A percentile compares a stretch with the other conserved stretches of the same genome.
Conservation (phyloP, 1,140 invertebrate species). For the Lethrus apterus region DNA sequence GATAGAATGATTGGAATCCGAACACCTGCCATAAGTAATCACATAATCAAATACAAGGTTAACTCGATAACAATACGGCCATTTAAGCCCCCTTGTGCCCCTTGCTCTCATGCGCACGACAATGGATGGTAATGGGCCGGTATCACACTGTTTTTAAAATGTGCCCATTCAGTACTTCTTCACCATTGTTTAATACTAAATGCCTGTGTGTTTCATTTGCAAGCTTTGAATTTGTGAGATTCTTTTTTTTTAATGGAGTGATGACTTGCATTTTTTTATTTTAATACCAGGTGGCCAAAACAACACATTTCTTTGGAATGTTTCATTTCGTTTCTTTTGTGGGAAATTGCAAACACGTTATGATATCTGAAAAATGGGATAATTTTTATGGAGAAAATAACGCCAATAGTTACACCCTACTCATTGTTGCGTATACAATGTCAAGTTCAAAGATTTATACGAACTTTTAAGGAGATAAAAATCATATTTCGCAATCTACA, state of each 20-base stretch:
- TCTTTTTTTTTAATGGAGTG: conserved; percentile 1
- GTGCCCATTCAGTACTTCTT: conserved; percentile 31
- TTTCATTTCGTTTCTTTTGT: no score
- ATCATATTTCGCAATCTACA: no score
- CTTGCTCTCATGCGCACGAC: conserved; percentile 21
- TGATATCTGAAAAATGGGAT: no score
- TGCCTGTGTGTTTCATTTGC: background rate
- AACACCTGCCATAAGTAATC: conserved; percentile 33
- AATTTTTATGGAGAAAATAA: no score
- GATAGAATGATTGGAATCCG: conserved; percentile 18
- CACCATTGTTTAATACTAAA: conserved; percentile 19
- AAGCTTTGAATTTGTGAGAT: background rate
- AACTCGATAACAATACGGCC: conserved; percentile 35
- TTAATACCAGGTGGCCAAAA: background rate
- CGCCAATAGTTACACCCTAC: no score
- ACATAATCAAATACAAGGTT: conserved; percentile 33
- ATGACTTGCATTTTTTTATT: conserved; percentile 1
- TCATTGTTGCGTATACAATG: no score
- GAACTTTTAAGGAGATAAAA: no score
- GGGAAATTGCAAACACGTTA: no score
- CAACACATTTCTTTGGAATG: no score
- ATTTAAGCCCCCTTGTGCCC: conserved; percentile 28
- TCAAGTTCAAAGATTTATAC: no score
- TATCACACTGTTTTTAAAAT: conserved; percentile 39
- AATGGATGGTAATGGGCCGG: conserved; percentile 32